Percentiles rank a stretch among this genome's conserved stretches.
These are phyloP conservation scores for Drosophila varians DNA, from an alignment of 1,140 invertebrate genomes.

Conservation along the genomic window DNA sequence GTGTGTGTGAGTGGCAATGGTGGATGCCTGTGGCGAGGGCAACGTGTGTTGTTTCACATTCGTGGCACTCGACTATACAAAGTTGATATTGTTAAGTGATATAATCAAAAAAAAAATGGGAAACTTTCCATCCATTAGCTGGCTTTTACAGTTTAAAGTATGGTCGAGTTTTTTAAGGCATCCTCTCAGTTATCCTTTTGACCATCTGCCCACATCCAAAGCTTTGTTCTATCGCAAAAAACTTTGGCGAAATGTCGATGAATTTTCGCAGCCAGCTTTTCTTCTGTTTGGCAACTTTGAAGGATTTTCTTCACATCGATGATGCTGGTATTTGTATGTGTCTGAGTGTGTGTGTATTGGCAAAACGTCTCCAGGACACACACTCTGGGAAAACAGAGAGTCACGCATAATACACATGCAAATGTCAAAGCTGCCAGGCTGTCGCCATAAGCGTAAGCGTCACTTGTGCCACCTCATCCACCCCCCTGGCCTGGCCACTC, in stretches of 20 bases:
- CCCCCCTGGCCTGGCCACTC: no score
- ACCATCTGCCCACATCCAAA: conserved; percentile 11
- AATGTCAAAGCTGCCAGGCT: conserved; percentile 52
- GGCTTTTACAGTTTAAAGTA: not conserved
- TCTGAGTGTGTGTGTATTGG: conserved; percentile 20
- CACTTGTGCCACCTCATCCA: conserved; percentile 30
- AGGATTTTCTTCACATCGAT: conserved; percentile 34
- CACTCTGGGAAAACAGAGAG: conserved; percentile 5
- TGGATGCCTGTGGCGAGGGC: conserved; percentile 25
- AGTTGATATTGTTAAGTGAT: not conserved
- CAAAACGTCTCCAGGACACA: conserved; percentile 18
- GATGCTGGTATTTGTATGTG: conserved; percentile 21
- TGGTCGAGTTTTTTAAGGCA: no score
- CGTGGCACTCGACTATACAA: not conserved
- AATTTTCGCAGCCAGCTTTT: conserved; percentile 27
- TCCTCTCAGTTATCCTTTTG: conserved; percentile 8
- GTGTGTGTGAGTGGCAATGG: conserved; percentile 2
- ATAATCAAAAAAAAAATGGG: no score
- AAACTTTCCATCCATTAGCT: no score
- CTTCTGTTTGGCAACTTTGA: conserved; percentile 36
- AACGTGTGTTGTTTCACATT: conserved; percentile 20
- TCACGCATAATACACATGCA: conserved; percentile 46
- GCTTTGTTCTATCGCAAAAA: conserved; percentile 12
- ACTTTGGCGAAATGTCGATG: conserved; percentile 32
- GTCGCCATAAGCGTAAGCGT: conserved; percentile 41